Conservation (phyloP, 2,888 invertebrate genomes). For the Pachydiplax longipennis region DNA sequence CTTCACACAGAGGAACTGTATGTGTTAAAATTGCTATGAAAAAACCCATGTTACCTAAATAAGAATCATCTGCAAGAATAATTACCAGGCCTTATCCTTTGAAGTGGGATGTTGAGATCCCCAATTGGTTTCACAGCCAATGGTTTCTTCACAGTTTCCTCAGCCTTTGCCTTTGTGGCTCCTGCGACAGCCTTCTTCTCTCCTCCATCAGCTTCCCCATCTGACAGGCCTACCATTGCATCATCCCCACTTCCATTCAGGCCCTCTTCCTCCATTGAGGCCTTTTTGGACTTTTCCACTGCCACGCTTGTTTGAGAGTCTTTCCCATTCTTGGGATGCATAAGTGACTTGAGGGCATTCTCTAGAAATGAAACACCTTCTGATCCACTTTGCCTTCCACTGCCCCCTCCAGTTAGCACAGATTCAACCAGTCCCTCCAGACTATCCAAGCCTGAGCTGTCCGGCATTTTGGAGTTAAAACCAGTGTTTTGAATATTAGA, state of each 20-base stretch:
- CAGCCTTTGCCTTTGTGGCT: background rate
- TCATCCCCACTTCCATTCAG: constrained; percentile 60
- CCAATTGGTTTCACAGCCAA: constrained; percentile 65
- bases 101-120: constrained; percentile 77
- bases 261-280: constrained; percentile 7
- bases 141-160: constrained; percentile 53
- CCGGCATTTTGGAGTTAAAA: background rate
- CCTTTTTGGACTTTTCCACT: background rate
- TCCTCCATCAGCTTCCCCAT: constrained; percentile 56
- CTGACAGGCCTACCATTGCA: constrained; percentile 67
- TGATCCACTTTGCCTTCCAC: background rate
- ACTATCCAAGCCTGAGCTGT: background rate
- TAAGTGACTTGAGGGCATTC: constrained; percentile 12
- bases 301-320: background rate
- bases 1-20: no score
- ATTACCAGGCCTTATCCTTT: constrained; percentile 64
- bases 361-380: constrained; percentile 14
- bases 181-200: constrained; percentile 45
- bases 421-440: constrained; percentile 20
- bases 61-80: no score
- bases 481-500: background rate
- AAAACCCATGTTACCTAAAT: no score
- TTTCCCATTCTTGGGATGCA: background rate
- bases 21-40: no score
- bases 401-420: background rate